phyloP scores from a whole-genome alignment of 2,888 invertebrate species.

The Mylabris sibirica region DNA sequence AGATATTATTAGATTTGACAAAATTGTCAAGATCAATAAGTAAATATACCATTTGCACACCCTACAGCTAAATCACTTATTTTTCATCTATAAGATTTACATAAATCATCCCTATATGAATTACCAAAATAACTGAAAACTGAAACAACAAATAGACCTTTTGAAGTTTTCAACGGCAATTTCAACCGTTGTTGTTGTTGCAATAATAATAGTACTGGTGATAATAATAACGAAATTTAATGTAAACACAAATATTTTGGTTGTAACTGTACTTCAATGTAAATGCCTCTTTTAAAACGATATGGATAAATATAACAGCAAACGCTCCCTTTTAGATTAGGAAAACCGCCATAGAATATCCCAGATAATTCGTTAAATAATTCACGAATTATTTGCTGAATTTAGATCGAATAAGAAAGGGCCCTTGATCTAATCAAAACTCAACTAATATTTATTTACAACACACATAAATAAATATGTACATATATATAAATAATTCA shows the following conservation, averaged over 20 bases:
- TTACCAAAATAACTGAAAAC: background rate
- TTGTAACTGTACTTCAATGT: background rate
- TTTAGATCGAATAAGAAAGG: background rate
- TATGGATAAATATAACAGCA: constrained; percentile 1
- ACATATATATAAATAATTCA: background rate
- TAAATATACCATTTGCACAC: constrained; percentile 6
- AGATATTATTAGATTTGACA: constrained; percentile 12
- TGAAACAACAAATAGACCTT: background rate
- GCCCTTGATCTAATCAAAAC: background rate
- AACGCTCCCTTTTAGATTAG: background rate
- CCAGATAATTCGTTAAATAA: constrained; percentile 41
- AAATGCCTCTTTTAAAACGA: background rate
- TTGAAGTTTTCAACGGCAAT: background rate
- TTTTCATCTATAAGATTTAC: background rate
- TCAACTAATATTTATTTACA: background rate
- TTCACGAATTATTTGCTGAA: constrained; percentile 41
- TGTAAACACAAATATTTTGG: constrained; percentile 9
- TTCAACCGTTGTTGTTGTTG: background rate
- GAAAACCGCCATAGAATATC: background rate
- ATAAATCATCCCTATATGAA: background rate
- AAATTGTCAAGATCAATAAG: constrained; percentile 13
- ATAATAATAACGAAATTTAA: background rate
- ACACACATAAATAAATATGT: too few species aligned
- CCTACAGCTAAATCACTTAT: background rate
- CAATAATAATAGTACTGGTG: too few species aligned